Percentiles rank a stretch among this genome's conserved stretches.
These are phyloP conservation scores for Drosophila yakuba DNA, from an alignment of 1,140 invertebrate species.

Conservation along the genomic window DNA sequence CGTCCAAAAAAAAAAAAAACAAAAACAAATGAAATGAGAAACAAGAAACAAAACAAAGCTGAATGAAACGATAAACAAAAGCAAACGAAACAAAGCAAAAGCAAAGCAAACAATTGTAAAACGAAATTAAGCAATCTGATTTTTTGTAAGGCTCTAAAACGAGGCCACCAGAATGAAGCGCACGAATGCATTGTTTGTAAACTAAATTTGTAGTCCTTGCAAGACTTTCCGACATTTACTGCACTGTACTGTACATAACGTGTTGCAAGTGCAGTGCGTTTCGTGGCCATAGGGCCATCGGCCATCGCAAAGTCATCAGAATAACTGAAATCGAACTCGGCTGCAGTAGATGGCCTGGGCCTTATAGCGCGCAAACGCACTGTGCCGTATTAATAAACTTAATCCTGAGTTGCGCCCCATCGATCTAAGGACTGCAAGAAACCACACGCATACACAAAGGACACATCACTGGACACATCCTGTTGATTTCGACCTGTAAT, in stretches of 20 bases:
- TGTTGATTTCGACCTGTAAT: constrained; percentile 18
- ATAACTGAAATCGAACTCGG: not conserved
- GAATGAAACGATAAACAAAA: constrained; percentile 27
- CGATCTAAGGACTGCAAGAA: constrained; percentile 36
- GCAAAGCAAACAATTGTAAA: constrained; percentile 41
- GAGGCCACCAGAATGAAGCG: not conserved
- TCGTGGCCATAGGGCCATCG: constrained; percentile 13
- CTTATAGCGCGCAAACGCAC: constrained; percentile 6
- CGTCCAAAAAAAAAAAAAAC: constrained; percentile 67
- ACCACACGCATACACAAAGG: constrained; percentile 7
- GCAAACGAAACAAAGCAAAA: constrained; percentile 21
- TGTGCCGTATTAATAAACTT: constrained; percentile 14
- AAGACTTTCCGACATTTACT: constrained; percentile 23
- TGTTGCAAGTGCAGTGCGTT: constrained; percentile 37
- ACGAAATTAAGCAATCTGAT: constrained; percentile 41
- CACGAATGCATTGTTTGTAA: constrained; percentile 25
- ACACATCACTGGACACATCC: constrained; percentile 8
- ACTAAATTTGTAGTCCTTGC: constrained; percentile 36
- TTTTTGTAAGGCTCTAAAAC: constrained; percentile 31
- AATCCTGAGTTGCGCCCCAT: constrained; percentile 31
- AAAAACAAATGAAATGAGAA: constrained; percentile 25
- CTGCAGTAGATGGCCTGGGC: not conserved
- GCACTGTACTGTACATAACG: constrained; percentile 46
- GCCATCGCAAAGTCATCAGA: too few relatives aligned
- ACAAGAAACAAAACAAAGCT: constrained; percentile 28